These are phyloP conservation scores for Hirtodrosophila alboralis DNA, from an alignment of 2,888 invertebrate genomes.

Conservation along the genomic window DNA sequence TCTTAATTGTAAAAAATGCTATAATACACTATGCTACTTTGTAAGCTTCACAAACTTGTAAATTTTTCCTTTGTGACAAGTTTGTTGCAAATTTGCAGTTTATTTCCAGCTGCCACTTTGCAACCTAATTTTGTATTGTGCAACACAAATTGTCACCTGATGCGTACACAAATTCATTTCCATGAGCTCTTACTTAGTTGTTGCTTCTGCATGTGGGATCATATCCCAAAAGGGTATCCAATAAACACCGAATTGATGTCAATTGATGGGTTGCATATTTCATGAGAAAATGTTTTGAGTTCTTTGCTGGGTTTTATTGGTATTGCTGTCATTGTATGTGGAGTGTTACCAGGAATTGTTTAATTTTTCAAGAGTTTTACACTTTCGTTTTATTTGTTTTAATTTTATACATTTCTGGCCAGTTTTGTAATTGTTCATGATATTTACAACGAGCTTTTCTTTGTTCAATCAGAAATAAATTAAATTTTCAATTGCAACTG, in stretches of 20 bases:
- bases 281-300: conserved; percentile 27
- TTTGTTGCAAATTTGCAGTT: background rate
- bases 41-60: too few species aligned
- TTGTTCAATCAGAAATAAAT: conserved; percentile 1
- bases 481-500: too few species aligned
- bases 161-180: conserved; percentile 14
- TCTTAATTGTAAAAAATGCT: too few species aligned
- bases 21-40: too few species aligned
- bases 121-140: conserved; percentile 41
- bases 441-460: conserved; percentile 10
- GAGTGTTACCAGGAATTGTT: conserved; percentile 14
- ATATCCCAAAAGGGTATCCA: conserved; percentile 13
- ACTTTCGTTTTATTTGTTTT: conserved; percentile 12
- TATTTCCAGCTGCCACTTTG: conserved; percentile 24
- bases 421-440: conserved; percentile 26
- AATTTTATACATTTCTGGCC: conserved; percentile 3
- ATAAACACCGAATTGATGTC: conserved; percentile 27
- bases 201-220: conserved; percentile 4
- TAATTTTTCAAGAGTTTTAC: conserved; percentile 22
- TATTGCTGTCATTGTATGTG: conserved; percentile 6
- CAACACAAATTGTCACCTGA: conserved; percentile 35
- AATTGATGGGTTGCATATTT: conserved; percentile 39
- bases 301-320: conserved; percentile 14
- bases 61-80: too few species aligned
- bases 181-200: conserved; percentile 1